Base-by-base conservation (phyloP, 2,888 invertebrate genomes). In the Scelioninae gen. 2 region DNA sequence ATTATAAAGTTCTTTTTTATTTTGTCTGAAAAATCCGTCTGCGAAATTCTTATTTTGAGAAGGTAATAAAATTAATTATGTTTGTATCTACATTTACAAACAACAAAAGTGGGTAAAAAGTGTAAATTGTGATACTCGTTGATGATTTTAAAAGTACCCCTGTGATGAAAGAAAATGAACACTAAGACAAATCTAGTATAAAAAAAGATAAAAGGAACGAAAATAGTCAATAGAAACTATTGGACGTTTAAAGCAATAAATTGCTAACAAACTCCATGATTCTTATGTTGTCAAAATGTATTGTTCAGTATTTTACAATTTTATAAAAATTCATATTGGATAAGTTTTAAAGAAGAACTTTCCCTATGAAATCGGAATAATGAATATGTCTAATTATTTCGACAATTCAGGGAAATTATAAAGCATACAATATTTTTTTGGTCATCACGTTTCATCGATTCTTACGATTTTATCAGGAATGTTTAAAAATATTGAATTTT, bases 121-220 rank as follows among this genome's bases (percentile, higher is more conserved):
- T 68, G 55, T 58, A 61, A 58, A 60, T 61, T 71, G 74, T 74
- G 74, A 74, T 74, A 68, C 53, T 71, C 43, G 58, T 67, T 43
- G 46, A 63, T 58, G 55, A 71, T 63, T 67, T 63, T 37, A 65
- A 58, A 61, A 16, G 22, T 65, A 65, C n/a, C 41, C 60, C 53
- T 74, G 71, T 74, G 71, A 74, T 71, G 19, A 45, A 57, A 15
- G 19, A 48, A 25, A 39, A 64, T 45, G 18, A 13, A 25, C 58
- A 58, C 46, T 53, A 48, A 41, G 41, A 46, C 35, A 60, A 61
- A 48, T 43, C 39, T 67, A 57, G 48, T 28, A 52, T 25, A 45
- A 33, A 11, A 19, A 37, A 60, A 35, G 18, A 37, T 13, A 33
- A 22, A 22, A 37, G 5, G 19, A 39, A 16, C 25, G n/a, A 35